Base-by-base conservation (phyloP, 2,113 vertebrate species). In the Papio anubis region DNA sequence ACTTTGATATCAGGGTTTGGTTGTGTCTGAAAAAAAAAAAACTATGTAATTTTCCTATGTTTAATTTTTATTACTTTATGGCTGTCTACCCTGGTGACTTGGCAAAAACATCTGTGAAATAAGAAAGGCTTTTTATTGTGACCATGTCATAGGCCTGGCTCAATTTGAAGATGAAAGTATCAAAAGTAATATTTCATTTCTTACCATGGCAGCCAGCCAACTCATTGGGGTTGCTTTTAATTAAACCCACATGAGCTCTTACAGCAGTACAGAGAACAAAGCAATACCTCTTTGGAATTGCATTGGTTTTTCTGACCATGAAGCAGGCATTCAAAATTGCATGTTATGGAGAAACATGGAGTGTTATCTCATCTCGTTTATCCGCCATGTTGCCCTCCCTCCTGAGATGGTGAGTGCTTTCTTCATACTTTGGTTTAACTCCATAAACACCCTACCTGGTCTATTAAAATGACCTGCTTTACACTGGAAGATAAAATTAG, bases 121-220 rank as follows among this genome's bases (percentile, higher is more conserved):
- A 80, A 32, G 20, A 76, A 95, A 70, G 18, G 40, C 13, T 83
- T 20, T 86, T 96, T 97, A 87, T 48, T 85, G 32, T 38, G 40
- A 72, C 64, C 50, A 75, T 40, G 59, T 89, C 87, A 94, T 40
- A 73, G 59, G 64, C 64, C 61, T 85, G 13, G 64, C 75, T 98
- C 68, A 94, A 84, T 93, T 76, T 93, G 78, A 93, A 98, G 86
- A 97, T 88, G 68, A 95, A 97, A 94, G 48, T 81, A 96, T 40
- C 48, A 75, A 61, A 86, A 72, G 27, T 64, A 95, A 48, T 88
- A 86, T 80, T 80, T 88, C 1, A 66, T 93, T 94, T 96, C 82
- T 90, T 79, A 88, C 66, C 23, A 68, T 50, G 48, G 66, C 30
- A 55, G 82, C 78, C 64, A 88, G 64, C 90, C 90, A 93, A 73